Evolutionary conservation across 2,888 invertebrate genomes (phyloP).

Genomic region (Dendrolimus pini): DNA sequence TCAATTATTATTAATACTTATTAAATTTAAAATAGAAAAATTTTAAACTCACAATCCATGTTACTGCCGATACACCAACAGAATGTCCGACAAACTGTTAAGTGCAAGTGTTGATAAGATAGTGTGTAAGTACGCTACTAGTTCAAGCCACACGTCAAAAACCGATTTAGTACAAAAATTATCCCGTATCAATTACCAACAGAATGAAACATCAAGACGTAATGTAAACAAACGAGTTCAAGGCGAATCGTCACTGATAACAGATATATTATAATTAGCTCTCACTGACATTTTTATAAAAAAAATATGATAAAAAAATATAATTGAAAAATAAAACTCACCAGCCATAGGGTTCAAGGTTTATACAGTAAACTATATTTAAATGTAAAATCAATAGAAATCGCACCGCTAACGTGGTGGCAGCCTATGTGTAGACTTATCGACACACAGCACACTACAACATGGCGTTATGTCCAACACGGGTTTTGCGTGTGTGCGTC

Average conservation of each 20-base stretch:
- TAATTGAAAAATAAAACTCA: conserved; percentile 29
- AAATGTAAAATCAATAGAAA: conserved; percentile 66
- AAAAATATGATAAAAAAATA: too few species aligned
- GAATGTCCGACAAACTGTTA: background rate
- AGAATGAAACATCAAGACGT: background rate
- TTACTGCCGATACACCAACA: background rate
- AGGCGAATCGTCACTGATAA: background rate
- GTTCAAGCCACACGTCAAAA: background rate
- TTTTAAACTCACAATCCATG: conserved; percentile 1
- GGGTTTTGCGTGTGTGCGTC: conserved; percentile 31
- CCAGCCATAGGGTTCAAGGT: conserved; percentile 71
- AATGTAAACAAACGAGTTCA: background rate
- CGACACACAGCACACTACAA: conserved; percentile 43
- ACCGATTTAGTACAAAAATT: background rate
- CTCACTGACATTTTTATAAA: too few species aligned
- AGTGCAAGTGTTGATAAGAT: background rate
- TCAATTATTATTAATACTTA: too few species aligned
- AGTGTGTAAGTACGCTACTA: background rate
- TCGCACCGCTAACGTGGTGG: conserved; percentile 47
- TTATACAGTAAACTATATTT: conserved; percentile 33
- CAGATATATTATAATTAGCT: too few species aligned
- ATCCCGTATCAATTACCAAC: background rate
- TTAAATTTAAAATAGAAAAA: too few species aligned
- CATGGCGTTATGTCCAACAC: conserved; percentile 22
- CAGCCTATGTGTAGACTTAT: conserved; percentile 48